These are phyloP conservation scores for Sisyra terminalis DNA, from an alignment of 2,888 invertebrate species.

Conservation along the genomic window DNA sequence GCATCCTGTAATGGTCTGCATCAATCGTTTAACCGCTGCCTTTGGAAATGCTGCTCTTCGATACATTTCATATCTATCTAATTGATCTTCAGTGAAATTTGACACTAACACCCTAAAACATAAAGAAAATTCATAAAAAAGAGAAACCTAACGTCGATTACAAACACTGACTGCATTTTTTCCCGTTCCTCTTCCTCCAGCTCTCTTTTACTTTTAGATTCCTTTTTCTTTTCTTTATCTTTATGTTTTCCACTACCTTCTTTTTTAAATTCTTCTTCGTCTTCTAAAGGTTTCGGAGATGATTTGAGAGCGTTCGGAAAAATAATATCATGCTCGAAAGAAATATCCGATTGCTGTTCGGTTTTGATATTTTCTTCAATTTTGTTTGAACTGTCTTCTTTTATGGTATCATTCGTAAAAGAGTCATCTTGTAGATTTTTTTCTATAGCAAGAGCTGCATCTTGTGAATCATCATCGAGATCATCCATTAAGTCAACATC, in stretches of 20 bases:
- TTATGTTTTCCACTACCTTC: conserved; percentile 6
- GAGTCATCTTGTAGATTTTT: conserved; percentile 15
- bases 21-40: conserved; percentile 89
- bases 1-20: conserved; percentile 96
- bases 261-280: conserved; percentile 8
- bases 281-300: conserved; percentile 4
- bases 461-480: conserved; percentile 20
- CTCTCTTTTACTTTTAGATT: conserved; percentile 62
- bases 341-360: conserved; percentile 9
- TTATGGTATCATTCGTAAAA: conserved; percentile 7
- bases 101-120: conserved; percentile 79
- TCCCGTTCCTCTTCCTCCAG: conserved; percentile 88
- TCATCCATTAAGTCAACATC: conserved; percentile 17
- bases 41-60: conserved; percentile 94
- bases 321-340: conserved; percentile 21
- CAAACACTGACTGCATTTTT: conserved; percentile 75
- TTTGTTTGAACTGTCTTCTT: conserved; percentile 2
- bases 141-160: neutral
- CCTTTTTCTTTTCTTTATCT: conserved; percentile 38
- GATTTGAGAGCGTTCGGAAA: conserved; percentile 20
- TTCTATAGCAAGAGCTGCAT: conserved; percentile 19
- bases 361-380: neutral
- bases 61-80: conserved; percentile 98
- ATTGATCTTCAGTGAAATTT: conserved; percentile 95
- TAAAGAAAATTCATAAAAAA: conserved; percentile 8